phyloP scores from a whole-genome alignment of 2,797 vertebrate genomes.

The Rhyacichthys aspro region DNA sequence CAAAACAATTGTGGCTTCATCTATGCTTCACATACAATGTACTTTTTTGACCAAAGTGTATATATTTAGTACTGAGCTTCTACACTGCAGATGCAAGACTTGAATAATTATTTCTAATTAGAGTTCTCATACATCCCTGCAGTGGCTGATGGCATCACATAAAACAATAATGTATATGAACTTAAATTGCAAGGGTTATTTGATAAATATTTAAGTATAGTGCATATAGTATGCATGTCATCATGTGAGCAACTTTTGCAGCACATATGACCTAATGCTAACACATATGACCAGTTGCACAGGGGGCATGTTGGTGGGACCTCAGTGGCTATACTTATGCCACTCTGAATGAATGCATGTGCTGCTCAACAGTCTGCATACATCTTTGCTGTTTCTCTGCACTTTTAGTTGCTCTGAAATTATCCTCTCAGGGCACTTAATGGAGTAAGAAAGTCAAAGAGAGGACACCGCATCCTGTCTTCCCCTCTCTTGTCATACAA shows the following conservation, averaged over 20 bases:
- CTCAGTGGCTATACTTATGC: not conserved
- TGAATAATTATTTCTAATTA: too few species aligned
- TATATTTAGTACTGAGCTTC: not conserved
- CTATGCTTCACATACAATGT: slow-evolving; percentile 19
- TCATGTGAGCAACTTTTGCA: not conserved
- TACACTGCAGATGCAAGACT: too few species aligned
- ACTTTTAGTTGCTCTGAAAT: slow-evolving; percentile 45
- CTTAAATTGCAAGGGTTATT: too few species aligned
- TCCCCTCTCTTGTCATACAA: slow-evolving; percentile 45
- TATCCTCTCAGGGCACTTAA: slow-evolving; percentile 59
- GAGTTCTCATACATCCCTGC: too few species aligned
- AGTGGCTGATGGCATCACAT: not conserved
- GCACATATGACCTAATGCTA: not conserved
- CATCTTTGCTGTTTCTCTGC: slow-evolving; percentile 46
- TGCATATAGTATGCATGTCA: not conserved
- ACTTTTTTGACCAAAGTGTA: slow-evolving; percentile 10
- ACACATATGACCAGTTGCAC: not conserved
- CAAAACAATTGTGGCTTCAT: slow-evolving; percentile 21
- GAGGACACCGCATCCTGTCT: slow-evolving; percentile 47
- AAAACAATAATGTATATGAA: too few species aligned
- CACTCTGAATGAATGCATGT: slow-evolving; percentile 21
- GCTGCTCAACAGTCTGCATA: slow-evolving; percentile 27
- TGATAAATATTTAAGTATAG: not conserved
- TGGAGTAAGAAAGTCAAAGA: slow-evolving; percentile 66
- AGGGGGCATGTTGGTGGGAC: not conserved